Conservation (phyloP, 1,140 invertebrate genomes). For the Cydia fagiglandana region DNA sequence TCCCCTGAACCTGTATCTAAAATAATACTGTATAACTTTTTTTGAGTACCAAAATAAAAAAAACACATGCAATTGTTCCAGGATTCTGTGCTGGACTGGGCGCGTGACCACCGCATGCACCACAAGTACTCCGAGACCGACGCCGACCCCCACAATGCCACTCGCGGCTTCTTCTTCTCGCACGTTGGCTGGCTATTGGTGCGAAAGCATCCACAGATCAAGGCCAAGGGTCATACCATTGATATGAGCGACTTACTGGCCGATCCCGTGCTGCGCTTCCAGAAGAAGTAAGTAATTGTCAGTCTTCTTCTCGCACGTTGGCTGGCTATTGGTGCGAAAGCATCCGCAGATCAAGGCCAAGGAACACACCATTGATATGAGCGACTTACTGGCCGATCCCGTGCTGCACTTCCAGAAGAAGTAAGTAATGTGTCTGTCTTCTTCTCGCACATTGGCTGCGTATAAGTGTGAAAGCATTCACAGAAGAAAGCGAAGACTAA, state of each 20-base stretch:
- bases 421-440: constrained; percentile 57
- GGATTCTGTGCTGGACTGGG: constrained; percentile 78
- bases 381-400: constrained; percentile 86
- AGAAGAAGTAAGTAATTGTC: constrained; percentile 81
- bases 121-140: constrained; percentile 91
- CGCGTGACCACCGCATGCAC: constrained; percentile 89
- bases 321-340: constrained; percentile 89
- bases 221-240: constrained; percentile 82
- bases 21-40: too few relatives aligned
- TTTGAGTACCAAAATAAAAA: too few relatives aligned
- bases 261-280: constrained; percentile 87
- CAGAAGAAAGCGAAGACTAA: too few relatives aligned
- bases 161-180: constrained; percentile 91
- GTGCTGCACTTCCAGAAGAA: constrained; percentile 87
- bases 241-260: constrained; percentile 86
- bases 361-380: constrained; percentile 85
- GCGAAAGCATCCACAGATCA: constrained; percentile 88
- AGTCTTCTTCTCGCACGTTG: constrained; percentile 69
- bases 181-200: constrained; percentile 91
- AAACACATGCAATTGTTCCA: too few relatives aligned
- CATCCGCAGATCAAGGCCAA: constrained; percentile 87
- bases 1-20: too few relatives aligned
- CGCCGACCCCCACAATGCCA: constrained; percentile 90
- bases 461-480: constrained; percentile 88
- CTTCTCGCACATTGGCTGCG: constrained; percentile 83